Base-by-base conservation (phyloP, 2,888 invertebrate species). In the Chromoteleia sp. region DNA sequence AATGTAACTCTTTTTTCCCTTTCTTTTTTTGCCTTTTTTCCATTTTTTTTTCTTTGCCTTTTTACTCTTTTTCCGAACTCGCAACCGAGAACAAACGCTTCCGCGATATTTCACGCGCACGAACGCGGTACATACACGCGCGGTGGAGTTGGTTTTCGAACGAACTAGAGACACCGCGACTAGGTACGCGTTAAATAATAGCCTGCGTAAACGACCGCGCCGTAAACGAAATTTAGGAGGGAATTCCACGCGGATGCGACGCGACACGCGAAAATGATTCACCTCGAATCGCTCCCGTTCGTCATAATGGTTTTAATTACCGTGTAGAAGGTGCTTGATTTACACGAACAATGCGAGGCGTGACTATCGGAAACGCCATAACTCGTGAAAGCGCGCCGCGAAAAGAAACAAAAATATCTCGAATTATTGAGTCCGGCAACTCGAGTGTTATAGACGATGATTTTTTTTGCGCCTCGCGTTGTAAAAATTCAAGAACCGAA, bases 291-390 rank as follows among this genome's bases (percentile, higher is more conserved):
- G 74, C 63, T 61, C 75, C 45, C 83, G 71, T 81, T 83, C 77
- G 78, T 85, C 82, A 83, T 81, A 82, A 83, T 83, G 82, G 78
- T 81, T 84, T 84, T 85, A 85, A 85, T 85, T 83, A 84, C 84
- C 84, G 83, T 73, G 71, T 58, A 63, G 71, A 63, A 61, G 74
- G 63, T 45, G 30, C 63, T 75, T 80, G 80, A 80, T 80, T 80
- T 75, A 75, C 70, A 73, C 67, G 67, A 61, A 76, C 76, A 81
- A 81, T 81, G 73, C 67, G 68, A 77, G 73, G 58, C 71, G 81
- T 67, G 76, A 81, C 71, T 81, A 54, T 68, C 21, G 30, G 39
- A 68, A 73, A 54, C 33, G 61, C 33, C 54, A 41, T 73, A 63
- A 79, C 73, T 79, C 61, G 36, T 0, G 43, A 39, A 30, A 19